Base-by-base conservation (phyloP, 2,888 invertebrate species). In the Hydrotaea diabolus region DNA sequence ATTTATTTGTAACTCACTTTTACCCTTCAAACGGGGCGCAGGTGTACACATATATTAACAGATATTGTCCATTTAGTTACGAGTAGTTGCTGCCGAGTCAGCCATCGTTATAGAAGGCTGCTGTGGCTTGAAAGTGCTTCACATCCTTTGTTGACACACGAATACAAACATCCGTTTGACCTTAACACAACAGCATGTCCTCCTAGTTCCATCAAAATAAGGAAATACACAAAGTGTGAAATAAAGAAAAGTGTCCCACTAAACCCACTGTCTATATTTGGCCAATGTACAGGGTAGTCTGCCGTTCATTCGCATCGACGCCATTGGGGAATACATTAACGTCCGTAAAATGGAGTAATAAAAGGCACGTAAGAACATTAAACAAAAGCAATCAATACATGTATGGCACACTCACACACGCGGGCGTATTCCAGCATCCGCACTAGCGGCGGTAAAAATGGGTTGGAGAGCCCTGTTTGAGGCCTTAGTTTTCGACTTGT, bases 351-450 rank as follows among this genome's bases (percentile, higher is more conserved):
- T 66, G 43, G 43, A 19, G 66, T 43, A 66, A 66, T 66, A 66
- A 66, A 39, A 66, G 19, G 11, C 17, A 43, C 8, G 19, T 43
- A 43, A 59, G 66, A 36, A 43, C 17, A 43, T 64, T 64, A 36
- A 36, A n/a, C 36, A 39, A 64, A 64, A 19, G 39, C 66, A 66
- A 66, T 66, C 66, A 66, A 66, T 66, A 66, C 17, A 9, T 66
- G 19, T 9, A 43, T 64, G 43, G 9, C 43, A 43, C 43, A 15
- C 43, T 43, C 43, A 9, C 43, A 43, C 15, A 7, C 11, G 11
- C 2, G 13, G 11, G 2, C 43, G 11, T 43, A 43, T 43, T 7
- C 43, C 9, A 2, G 9, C 9, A 15, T 9, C 9, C 11, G 15
- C 9, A 43, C 43, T 3, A 43, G 43, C 31, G 7, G 31, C 7